Conservation (phyloP, 1,140 invertebrate genomes). For the Aphelenchoides fujianensis region DNA sequence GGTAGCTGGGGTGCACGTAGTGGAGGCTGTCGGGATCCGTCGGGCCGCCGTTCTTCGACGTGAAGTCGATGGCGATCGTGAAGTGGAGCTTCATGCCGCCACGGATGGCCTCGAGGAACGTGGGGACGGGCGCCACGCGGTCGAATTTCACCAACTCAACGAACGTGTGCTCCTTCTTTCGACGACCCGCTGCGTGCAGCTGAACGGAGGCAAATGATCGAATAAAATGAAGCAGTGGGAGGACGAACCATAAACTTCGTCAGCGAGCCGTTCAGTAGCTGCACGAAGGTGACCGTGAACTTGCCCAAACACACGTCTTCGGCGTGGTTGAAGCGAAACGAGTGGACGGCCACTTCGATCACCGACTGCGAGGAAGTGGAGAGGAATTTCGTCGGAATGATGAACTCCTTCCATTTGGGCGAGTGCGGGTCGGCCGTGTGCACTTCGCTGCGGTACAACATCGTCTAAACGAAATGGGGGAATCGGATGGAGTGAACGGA, state of each 20-base stretch:
- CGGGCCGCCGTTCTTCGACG: conserved; percentile 50
- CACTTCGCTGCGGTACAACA: conserved; percentile 47
- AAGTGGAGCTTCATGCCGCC: conserved; percentile 44
- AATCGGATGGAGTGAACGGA: neutral
- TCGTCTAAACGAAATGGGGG: conserved; percentile 38
- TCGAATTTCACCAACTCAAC: conserved; percentile 45
- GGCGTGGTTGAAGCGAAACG: conserved; percentile 39
- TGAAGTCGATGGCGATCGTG: conserved; percentile 50
- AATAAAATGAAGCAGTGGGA: no score
- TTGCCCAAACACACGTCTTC: conserved; percentile 41
- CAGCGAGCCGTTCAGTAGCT: conserved; percentile 29
- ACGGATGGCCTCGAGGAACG: conserved; percentile 19
- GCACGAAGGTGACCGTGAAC: conserved; percentile 45
- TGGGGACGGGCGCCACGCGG: conserved; percentile 22
- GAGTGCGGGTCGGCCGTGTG: conserved; percentile 12
- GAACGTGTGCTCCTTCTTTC: conserved; percentile 36
- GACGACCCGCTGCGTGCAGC: conserved; percentile 26
- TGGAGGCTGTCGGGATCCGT: conserved; percentile 45
- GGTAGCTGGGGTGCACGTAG: conserved; percentile 45
- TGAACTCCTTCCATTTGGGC: conserved; percentile 45
- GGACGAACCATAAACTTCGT: conserved; percentile 54
- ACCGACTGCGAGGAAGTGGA: conserved; percentile 45
- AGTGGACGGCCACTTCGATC: conserved; percentile 39
- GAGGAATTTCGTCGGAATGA: conserved; percentile 45
- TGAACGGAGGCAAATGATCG: no score